phyloP scores from a whole-genome alignment of 2,113 vertebrate genomes.

The Philantomba maxwellii region DNA sequence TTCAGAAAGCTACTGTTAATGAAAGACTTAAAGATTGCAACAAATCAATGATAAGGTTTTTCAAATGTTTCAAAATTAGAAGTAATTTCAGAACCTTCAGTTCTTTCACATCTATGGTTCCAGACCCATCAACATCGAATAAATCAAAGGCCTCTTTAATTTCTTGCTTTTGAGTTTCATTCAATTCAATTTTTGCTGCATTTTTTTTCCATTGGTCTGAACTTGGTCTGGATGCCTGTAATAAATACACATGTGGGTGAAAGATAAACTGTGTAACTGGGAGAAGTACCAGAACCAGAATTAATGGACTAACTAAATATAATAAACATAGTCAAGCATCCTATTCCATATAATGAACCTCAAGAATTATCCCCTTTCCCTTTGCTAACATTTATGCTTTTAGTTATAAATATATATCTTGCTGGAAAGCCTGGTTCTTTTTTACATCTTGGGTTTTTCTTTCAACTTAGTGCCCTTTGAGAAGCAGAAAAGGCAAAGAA shows the following conservation, averaged over 20 bases:
- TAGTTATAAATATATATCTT: not conserved
- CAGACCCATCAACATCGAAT: slow-evolving; percentile 91
- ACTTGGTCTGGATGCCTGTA: slow-evolving; percentile 83
- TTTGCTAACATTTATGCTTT: not conserved
- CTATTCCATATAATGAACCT: not conserved
- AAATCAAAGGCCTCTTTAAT: slow-evolving; percentile 94
- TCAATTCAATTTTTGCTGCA: slow-evolving; percentile 84
- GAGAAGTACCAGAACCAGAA: not conserved
- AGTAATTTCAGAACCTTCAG: slow-evolving; percentile 83
- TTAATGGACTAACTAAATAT: not conserved
- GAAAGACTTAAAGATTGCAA: not conserved
- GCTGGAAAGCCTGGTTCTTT: not conserved
- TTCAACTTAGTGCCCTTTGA: not conserved
- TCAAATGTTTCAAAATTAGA: slow-evolving; percentile 13
- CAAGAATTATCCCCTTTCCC: not conserved
- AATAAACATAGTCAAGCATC: not conserved
- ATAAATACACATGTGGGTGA: slow-evolving; percentile 10
- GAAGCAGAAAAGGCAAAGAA: not conserved
- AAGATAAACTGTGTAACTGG: not conserved
- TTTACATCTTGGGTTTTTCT: not conserved
- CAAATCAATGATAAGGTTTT: not conserved
- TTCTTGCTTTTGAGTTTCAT: slow-evolving; percentile 92
- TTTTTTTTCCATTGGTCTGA: slow-evolving; percentile 81
- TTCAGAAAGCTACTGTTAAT: not conserved
- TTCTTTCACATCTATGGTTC: slow-evolving; percentile 92